Percentiles rank a stretch among this genome's conserved stretches.
Evolutionary conservation across 2,797 vertebrate genomes (phyloP).

Genomic region (Hirundo rustica): DNA sequence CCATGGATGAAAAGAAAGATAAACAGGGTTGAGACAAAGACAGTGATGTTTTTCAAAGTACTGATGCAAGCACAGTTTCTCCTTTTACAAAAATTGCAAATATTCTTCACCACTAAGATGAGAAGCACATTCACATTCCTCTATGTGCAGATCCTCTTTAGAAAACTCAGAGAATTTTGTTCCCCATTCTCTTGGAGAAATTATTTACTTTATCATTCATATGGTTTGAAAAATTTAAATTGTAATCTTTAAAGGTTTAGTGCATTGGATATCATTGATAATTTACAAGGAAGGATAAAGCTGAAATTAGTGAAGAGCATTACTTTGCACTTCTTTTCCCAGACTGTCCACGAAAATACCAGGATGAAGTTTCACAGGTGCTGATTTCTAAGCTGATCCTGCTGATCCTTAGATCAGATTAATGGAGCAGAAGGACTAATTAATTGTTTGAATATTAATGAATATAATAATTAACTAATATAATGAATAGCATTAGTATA

Average conservation of each 20-base stretch:
- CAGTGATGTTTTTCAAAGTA: background rate
- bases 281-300: background rate
- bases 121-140: background rate
- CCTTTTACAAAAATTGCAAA: background rate
- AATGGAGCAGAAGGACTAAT: background rate
- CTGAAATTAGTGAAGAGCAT: background rate
- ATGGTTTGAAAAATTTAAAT: background rate
- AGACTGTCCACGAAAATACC: background rate
- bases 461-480: background rate
- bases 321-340: background rate
- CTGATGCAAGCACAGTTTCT: background rate
- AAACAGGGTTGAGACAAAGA: background rate
- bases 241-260: background rate
- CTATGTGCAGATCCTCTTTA: background rate
- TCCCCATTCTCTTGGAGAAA: background rate
- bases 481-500: too few relatives aligned
- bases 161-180: background rate
- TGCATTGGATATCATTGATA: background rate
- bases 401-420: background rate
- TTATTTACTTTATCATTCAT: background rate
- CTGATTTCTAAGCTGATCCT: background rate
- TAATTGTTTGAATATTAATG: background rate
- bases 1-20: background rate
- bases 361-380: background rate
- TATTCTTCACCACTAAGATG: background rate